These are phyloP conservation scores for Phalanger gymnotis DNA, from an alignment of 2,797 vertebrate species.

Conservation along the genomic window DNA sequence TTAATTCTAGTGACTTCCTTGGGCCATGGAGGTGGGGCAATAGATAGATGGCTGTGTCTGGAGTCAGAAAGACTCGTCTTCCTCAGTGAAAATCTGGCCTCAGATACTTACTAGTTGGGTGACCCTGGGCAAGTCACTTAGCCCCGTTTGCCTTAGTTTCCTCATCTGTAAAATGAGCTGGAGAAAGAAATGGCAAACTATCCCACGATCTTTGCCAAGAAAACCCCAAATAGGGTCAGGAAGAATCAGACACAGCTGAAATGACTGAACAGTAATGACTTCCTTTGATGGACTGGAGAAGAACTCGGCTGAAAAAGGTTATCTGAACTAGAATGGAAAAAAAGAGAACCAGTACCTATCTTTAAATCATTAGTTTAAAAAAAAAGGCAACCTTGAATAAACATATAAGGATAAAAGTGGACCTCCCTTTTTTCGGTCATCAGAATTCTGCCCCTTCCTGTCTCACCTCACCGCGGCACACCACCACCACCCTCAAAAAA, in stretches of 20 bases:
- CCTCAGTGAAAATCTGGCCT: not conserved
- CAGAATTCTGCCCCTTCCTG: not conserved
- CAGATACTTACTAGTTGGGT: not conserved
- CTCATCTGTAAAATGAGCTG: not conserved
- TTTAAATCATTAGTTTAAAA: not conserved
- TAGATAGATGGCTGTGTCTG: not conserved
- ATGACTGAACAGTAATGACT: not conserved
- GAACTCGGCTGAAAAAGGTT: not conserved
- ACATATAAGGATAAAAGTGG: not conserved
- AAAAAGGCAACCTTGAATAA: not conserved
- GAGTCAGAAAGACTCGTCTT: not conserved
- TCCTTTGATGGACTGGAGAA: slow-evolving; percentile 9
- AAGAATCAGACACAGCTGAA: not conserved
- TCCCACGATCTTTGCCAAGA: not conserved
- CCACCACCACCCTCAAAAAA: too few relatives aligned
- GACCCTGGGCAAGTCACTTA: not conserved
- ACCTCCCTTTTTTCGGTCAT: not conserved
- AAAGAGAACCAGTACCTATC: not conserved
- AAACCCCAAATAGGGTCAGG: not conserved
- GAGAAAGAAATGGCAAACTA: not conserved
- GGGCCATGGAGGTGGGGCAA: not conserved
- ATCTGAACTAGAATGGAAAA: not conserved
- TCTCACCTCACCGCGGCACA: not conserved
- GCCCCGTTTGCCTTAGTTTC: not conserved
- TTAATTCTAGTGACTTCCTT: not conserved